Evolutionary conservation across 35 echinoderm and acorn worm genomes (phyloP).

Genomic region (Lytechinus variegatus): DNA sequence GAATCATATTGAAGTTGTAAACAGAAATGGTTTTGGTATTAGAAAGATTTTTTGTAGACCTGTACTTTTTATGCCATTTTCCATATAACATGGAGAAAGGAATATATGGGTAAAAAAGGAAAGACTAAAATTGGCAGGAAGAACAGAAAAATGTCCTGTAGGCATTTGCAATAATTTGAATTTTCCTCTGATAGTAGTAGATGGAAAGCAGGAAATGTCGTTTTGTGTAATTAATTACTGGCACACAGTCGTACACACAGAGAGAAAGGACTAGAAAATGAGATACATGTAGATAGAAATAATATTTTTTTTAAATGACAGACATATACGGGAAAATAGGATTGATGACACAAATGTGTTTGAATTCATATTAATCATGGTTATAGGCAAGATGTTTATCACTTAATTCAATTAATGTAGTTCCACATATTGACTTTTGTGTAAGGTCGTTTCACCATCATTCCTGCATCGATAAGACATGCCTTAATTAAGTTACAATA

Average conservation of each 20-base stretch:
- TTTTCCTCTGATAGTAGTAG: neutral
- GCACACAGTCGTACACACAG: too few relatives aligned
- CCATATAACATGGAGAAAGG: too few relatives aligned
- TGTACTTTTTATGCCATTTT: too few relatives aligned
- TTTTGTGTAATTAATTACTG: neutral
- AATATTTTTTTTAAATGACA: too few relatives aligned
- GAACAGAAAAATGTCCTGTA: too few relatives aligned
- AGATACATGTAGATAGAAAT: too few relatives aligned
- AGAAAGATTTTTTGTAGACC: neutral
- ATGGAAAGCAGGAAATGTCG: neutral
- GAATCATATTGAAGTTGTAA: neutral
- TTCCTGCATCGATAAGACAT: neutral
- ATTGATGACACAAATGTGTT: too few relatives aligned
- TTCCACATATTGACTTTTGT: neutral
- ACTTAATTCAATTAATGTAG: neutral
- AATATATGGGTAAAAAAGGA: too few relatives aligned
- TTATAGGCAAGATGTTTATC: neutral
- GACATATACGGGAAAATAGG: too few relatives aligned
- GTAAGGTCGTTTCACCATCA: neutral
- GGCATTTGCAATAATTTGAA: too few relatives aligned
- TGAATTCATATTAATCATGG: neutral
- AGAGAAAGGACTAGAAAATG: too few relatives aligned
- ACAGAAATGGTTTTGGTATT: neutral
- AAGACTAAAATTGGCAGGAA: too few relatives aligned
- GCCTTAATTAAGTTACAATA: conserved; percentile 2